Conservation (phyloP, 2,888 invertebrate species). For the Stramonita haemastoma region DNA sequence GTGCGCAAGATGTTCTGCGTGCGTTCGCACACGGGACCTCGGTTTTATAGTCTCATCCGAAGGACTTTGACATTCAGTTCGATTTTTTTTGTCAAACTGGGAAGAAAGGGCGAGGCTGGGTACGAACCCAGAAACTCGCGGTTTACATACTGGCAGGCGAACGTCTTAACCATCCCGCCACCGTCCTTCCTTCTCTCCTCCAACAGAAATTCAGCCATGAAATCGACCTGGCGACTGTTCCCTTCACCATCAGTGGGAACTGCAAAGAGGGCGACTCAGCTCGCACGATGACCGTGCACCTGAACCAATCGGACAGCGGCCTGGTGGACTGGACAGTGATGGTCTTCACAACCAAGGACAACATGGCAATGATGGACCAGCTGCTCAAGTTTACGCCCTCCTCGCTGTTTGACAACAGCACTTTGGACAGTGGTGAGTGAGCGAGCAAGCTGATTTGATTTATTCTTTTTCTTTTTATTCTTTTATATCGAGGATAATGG, state of each 20-base stretch:
- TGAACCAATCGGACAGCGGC: neutral
- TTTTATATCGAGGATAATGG: too few relatives aligned
- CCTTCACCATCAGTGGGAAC: neutral
- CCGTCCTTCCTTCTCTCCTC: neutral
- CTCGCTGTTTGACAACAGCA: neutral
- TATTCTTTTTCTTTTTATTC: too few relatives aligned
- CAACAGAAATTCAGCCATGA: neutral
- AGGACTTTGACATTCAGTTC: too few relatives aligned
- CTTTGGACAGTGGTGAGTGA: neutral
- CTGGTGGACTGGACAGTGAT: neutral
- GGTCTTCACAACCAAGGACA: neutral
- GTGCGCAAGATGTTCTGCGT: too few relatives aligned
- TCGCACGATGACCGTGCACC: neutral
- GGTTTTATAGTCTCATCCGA: too few relatives aligned
- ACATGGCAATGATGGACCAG: neutral
- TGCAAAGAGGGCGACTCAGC: neutral
- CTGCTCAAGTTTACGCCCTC: neutral
- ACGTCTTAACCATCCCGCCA: too few relatives aligned
- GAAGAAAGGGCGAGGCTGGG: too few relatives aligned
- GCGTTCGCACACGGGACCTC: too few relatives aligned
- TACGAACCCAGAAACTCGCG: too few relatives aligned
- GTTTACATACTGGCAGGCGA: too few relatives aligned
- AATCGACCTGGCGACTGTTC: neutral
- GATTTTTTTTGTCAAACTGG: too few relatives aligned
- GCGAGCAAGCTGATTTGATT: too few relatives aligned